phyloP scores from a whole-genome alignment of 2,888 invertebrate species.

The Muscina levida region DNA sequence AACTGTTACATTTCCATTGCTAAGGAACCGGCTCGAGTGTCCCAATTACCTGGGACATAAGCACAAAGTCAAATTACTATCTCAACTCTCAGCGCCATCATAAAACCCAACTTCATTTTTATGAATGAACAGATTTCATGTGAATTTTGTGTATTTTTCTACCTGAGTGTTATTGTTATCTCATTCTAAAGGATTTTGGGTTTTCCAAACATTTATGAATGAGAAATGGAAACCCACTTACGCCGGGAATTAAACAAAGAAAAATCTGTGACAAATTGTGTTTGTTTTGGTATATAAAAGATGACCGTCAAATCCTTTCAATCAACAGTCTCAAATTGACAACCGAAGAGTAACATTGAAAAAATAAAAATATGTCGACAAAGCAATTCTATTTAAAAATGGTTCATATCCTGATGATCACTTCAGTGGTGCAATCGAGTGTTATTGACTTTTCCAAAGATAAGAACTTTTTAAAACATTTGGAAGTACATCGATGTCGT shows the following conservation, averaged over 20 bases:
- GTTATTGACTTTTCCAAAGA: slow-evolving; percentile 27
- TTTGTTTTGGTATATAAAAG: background rate
- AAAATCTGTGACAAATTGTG: background rate
- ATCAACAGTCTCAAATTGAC: background rate
- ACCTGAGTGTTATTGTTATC: too few relatives aligned
- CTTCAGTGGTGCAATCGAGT: background rate
- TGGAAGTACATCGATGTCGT: slow-evolving; percentile 30
- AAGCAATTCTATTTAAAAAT: background rate
- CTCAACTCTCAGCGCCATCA: too few relatives aligned
- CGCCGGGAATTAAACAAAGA: background rate
- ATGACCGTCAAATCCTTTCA: background rate
- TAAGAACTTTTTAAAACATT: background rate
- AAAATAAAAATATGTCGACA: background rate
- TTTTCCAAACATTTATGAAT: background rate
- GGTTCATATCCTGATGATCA: too few relatives aligned
- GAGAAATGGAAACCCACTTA: background rate
- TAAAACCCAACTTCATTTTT: too few relatives aligned
- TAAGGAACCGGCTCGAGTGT: too few relatives aligned
- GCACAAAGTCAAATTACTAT: too few relatives aligned
- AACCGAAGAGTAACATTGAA: background rate
- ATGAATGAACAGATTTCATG: too few relatives aligned
- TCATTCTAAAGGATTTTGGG: too few relatives aligned
- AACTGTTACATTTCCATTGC: too few relatives aligned
- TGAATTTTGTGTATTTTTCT: too few relatives aligned
- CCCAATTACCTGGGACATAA: too few relatives aligned